A percentile compares a stretch with the other conserved stretches of the same genome.
phyloP scores from a whole-genome alignment of 1,140 invertebrate species.

The Apocrypta bakeri region DNA sequence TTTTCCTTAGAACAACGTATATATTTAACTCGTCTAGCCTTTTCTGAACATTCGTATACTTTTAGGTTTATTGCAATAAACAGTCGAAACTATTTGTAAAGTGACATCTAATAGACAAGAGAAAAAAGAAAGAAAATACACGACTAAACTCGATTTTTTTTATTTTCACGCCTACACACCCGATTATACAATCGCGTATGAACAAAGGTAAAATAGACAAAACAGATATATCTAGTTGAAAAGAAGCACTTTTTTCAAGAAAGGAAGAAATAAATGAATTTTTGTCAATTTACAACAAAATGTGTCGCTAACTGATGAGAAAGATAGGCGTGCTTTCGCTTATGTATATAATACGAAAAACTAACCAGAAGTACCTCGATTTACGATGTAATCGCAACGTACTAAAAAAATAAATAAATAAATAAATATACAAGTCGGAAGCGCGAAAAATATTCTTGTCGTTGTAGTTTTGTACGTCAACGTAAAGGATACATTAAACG shows the following conservation, averaged over 20 bases:
- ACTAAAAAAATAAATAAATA: too few relatives aligned
- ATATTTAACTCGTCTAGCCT: neutral
- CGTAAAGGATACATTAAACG: neutral
- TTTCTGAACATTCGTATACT: neutral
- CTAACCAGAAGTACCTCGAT: constrained; percentile 24
- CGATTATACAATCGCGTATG: constrained; percentile 24
- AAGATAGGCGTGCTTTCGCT: constrained; percentile 64
- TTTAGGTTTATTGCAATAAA: neutral
- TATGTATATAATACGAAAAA: constrained; percentile 1
- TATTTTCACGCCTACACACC: constrained; percentile 17
- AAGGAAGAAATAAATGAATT: too few relatives aligned
- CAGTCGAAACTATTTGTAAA: neutral
- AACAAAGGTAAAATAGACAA: neutral
- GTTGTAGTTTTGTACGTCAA: constrained; percentile 18
- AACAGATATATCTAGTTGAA: neutral
- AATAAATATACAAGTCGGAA: neutral
- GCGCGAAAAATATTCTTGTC: constrained; percentile 3
- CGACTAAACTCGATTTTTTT: neutral
- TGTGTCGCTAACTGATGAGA: constrained; percentile 66
- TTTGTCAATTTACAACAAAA: constrained; percentile 25
- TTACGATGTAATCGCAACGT: constrained; percentile 24
- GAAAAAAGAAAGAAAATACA: neutral
- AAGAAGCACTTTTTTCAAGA: neutral
- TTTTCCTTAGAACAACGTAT: neutral
- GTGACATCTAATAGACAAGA: neutral